Evolutionary conservation across 2,888 invertebrate genomes (phyloP), one percentile per base, ranked within the genome.

Genomic region (Cheilosia scutellata): DNA sequence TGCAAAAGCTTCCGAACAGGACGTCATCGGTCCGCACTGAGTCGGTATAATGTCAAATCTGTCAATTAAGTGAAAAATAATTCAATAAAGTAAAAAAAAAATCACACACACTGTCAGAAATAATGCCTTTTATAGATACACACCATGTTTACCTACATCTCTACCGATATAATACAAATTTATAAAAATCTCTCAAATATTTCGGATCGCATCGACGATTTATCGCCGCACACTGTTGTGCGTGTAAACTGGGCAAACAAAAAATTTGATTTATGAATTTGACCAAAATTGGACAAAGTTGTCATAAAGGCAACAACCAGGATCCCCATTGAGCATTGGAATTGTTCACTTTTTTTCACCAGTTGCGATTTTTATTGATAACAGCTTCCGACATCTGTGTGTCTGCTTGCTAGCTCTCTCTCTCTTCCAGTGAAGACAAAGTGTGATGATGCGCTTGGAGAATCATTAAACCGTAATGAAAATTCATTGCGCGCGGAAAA

Each of bases 201-300:
- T 55, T 68, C 49, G 49, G 51, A 49, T 29, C 65, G 9, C 72
- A 55, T 25, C 74, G 37, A 49, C 63, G 47, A 79, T 79, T 65
- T 70, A 58, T 47, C 47, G 29, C 68, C 55, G 33, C 55, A 49
- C 60, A 49, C 37, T 68, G 33, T 57, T 33, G 72, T 63, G 51
- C 49, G 31, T 72, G 66, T 13, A 5, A 27, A 27, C 51, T 58
- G 51, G 51, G 74, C 62, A 40, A 76, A 76, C 5, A 57, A 71
- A 77, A 84, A 88, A 88, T 86, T 80, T 88, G 88, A 89, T 89
- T 88, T 89, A 88, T 89, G 88, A 88, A 88, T 88, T 88, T 88
- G 80, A 87, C 88, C 88, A 88, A 89, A 89, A 87, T 89, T 88
- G 88, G 88, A 88, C 87, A 88, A 87, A 88, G 87, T 88, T 88